phyloP scores from a whole-genome alignment of 2,888 invertebrate genomes.

The Diachrysia chrysitis region DNA sequence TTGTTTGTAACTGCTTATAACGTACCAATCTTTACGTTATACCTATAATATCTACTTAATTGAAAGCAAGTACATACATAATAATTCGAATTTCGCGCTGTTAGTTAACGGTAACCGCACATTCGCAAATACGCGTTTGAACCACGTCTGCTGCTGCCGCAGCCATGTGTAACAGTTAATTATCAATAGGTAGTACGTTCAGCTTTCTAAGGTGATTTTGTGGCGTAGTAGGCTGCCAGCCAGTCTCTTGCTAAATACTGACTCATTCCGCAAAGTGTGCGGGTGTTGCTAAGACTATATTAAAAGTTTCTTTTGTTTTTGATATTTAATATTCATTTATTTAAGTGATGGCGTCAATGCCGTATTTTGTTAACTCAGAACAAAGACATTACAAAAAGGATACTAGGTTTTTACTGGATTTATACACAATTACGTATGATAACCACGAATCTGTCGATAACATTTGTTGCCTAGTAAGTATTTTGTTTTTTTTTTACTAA shows the following conservation, averaged over 20 bases:
- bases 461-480: constrained; percentile 91
- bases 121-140: constrained; percentile 78
- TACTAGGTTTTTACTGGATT: constrained; percentile 94
- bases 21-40: too few species aligned
- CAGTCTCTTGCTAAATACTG: constrained; percentile 72
- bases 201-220: constrained; percentile 88
- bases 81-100: constrained; percentile 76
- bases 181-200: constrained; percentile 77
- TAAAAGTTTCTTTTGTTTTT: constrained; percentile 48
- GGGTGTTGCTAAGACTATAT: constrained; percentile 57
- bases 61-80: constrained; percentile 3
- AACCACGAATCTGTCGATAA: constrained; percentile 94
- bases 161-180: constrained; percentile 86
- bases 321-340: constrained; percentile 47
- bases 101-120: constrained; percentile 80
- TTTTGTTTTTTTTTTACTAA: constrained; percentile 37
- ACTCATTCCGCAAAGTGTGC: constrained; percentile 69
- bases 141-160: constrained; percentile 80
- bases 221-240: constrained; percentile 75
- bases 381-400: constrained; percentile 96
- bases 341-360: constrained; percentile 85
- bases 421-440: constrained; percentile 96
- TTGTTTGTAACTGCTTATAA: neutral
- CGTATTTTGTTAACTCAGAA: constrained; percentile 86
- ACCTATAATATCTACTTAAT: neutral